Conservation (phyloP, 2,113 vertebrate genomes). For the Camelus dromedarius region DNA sequence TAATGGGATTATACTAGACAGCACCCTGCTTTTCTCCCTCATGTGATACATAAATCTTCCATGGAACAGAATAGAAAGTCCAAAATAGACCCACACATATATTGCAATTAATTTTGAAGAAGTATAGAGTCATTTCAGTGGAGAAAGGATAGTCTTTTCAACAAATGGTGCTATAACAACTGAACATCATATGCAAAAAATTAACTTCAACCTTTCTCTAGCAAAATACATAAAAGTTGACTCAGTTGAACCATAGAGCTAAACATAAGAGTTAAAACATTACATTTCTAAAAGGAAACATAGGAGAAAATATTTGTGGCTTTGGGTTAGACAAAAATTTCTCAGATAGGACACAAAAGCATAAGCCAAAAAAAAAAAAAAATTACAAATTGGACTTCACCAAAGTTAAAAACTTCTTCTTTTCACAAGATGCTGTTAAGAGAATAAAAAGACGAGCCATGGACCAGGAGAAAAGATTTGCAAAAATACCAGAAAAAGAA, state of each 20-base stretch:
- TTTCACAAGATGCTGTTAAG: neutral
- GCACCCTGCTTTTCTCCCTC: neutral
- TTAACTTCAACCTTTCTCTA: neutral
- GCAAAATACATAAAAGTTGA: neutral
- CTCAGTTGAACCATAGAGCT: neutral
- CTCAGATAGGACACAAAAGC: neutral
- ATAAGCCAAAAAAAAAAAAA: neutral
- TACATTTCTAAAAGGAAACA: neutral
- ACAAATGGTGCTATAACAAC: neutral
- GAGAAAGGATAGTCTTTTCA: neutral
- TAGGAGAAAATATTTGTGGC: neutral
- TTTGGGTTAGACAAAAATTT: neutral
- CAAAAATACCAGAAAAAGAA: neutral
- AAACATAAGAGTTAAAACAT: conserved; percentile 5
- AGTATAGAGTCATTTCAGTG: neutral
- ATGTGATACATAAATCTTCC: neutral
- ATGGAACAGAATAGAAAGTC: neutral
- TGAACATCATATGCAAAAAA: neutral
- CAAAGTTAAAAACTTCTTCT: neutral
- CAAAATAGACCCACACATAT: neutral
- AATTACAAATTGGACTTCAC: neutral
- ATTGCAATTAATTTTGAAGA: neutral
- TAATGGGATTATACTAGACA: neutral
- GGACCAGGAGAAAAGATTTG: neutral
- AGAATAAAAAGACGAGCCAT: neutral